Base-by-base conservation (phyloP, 1,140 invertebrate species). In the Papilio xuthus region DNA sequence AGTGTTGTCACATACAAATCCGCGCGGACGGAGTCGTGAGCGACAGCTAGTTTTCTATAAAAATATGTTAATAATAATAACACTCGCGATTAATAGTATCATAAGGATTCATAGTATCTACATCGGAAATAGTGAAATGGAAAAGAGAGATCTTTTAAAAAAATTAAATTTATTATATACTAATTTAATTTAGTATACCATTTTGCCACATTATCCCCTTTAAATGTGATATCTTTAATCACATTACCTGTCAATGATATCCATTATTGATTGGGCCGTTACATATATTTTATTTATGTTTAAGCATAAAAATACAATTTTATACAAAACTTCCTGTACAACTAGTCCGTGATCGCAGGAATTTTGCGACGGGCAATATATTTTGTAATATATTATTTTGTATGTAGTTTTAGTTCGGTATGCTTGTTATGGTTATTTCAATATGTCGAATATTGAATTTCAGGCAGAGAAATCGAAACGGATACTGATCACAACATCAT, bases 241-340 rank as follows among this genome's bases (percentile, higher is more conserved):
- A 63, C 12, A 28, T 32, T 63, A 2, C 4, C 56, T 60, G 20
- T 20, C 23, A 63, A 28, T 63, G 10, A 28, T 63, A 2, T 15
- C 23, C 60, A 63, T 28, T 28, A 63, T 26, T 63, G 20, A 63
- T 28, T 63, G 26, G 60, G 26, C 13, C 26, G 60, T 63, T 63
- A 63, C 6, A 26, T 26, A 28, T 60, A 9, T 63, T 26, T 60
- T 50, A 37, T 26, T 60, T 26, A 60, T 26, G 20, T 63, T 32
- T 28, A 63, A 26, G 23, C 26, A 63, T 63, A 32, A 63, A 60
- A 28, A 28, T 63, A 63, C 60, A 28, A 63, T 63, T 63, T 63
- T 63, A 63, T 63, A 63, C 12, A 60, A 60, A 60, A 63, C 26
- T 63, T 63, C 60, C 60, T 60, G 56, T 60, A 60, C 56, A 60